Base-by-base conservation (phyloP, 1,140 invertebrate species). In the Cydia amplana region DNA sequence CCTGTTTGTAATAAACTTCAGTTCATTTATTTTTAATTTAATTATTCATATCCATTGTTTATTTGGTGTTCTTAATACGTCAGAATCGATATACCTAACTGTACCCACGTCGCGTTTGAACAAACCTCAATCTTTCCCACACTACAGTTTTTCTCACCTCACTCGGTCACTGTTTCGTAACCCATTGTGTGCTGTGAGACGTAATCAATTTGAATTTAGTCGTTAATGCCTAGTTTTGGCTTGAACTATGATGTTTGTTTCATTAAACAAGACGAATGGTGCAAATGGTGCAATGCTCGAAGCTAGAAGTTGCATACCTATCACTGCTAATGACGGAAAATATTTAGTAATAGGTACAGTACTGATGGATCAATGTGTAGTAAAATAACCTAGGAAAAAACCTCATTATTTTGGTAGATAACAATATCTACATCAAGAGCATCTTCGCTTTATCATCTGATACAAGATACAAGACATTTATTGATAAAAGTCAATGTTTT, bases 151-250 rank as follows among this genome's bases (percentile, higher is more conserved):
- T 83, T 82, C 79, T 76, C 76, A 78, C 67, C 77, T 83, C 28
- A 82, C 80, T 83, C 80, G 78, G 72, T 77, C 77, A 79, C 78
- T 46, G 78, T 83, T 82, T 83, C 80, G 80, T 83, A 83, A 83
- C 78, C 74, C 78, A 78, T 80, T 80, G 78, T 81, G 43, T 46
- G 74, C 72, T 75, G 43, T 28, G 32, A 70, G 65, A 70, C 65
- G 65, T 70, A 70, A 70, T 70, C 65, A 70, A 70, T 70, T 70
- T 70, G 65, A 10, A 18, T 60, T 20, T 7, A 36, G 65, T 25
- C 63, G 63, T 64, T 65, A 32, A 16, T 70, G 32, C 65, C 65
- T 70, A 70, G 65, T 70, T 70, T 70, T 43, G 65, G 65, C 32
- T 70, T 18, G 32, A 28, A 36, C 16, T 55, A 55, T 20, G 20